A percentile compares a stretch with the other conserved stretches of the same genome.
phyloP scores from a whole-genome alignment of 2,797 vertebrate species.

The Adelosebastes latens region DNA sequence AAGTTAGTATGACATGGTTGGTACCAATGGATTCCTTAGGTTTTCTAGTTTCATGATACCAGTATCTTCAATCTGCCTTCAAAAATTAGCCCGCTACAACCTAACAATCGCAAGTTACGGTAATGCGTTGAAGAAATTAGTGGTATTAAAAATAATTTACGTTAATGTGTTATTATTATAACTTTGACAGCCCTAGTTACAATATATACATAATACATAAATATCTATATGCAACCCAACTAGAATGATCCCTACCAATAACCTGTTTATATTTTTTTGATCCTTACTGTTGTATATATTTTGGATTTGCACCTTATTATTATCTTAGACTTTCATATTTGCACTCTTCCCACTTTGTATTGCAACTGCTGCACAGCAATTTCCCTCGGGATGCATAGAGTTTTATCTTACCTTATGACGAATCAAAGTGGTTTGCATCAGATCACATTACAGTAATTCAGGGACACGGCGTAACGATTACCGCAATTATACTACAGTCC shows the following conservation, averaged over 20 bases:
- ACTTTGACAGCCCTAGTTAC: too few relatives aligned
- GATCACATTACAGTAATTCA: slow-evolving; percentile 19
- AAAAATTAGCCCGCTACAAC: too few relatives aligned
- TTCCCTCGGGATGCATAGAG: background rate
- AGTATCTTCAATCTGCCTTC: too few relatives aligned
- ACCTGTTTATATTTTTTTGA: background rate
- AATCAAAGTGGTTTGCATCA: background rate
- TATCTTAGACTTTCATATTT: too few relatives aligned
- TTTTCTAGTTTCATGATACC: too few relatives aligned
- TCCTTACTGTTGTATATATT: background rate
- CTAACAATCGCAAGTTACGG: too few relatives aligned
- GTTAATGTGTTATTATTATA: too few relatives aligned
- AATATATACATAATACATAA: background rate
- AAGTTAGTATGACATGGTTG: too few relatives aligned
- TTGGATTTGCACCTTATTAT: background rate
- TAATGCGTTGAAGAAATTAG: too few relatives aligned
- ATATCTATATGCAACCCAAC: background rate
- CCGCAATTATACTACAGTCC: background rate
- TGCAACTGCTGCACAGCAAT: background rate
- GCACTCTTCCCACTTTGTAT: background rate
- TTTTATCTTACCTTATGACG: background rate
- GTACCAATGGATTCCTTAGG: too few relatives aligned
- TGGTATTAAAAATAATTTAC: too few relatives aligned
- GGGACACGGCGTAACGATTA: slow-evolving; percentile 1
- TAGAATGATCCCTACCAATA: background rate